Evolutionary conservation across 1,140 invertebrate species (phyloP).

Genomic region (Dendrolimus punctatus): DNA sequence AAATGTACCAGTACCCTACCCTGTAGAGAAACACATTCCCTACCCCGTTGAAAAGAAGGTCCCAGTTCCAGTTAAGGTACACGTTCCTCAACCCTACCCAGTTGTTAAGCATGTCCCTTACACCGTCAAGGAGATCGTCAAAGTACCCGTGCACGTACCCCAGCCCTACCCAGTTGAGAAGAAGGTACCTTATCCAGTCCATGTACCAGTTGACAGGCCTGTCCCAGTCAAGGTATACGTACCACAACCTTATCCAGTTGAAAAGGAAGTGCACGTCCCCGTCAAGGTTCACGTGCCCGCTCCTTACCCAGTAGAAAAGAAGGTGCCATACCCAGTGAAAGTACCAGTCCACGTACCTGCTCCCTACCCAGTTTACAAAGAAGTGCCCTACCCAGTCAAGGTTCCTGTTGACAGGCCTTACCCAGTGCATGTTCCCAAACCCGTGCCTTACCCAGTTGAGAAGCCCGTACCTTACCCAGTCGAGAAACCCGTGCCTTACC

Average conservation of each 20-base stretch:
- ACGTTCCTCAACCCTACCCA: conserved; percentile 77
- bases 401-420: conserved; percentile 82
- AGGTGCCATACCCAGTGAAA: conserved; percentile 76
- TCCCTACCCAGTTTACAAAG: conserved; percentile 78
- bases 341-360: conserved; percentile 77
- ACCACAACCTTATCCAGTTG: conserved; percentile 78
- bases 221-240: conserved; percentile 77
- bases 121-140: conserved; percentile 78
- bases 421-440: conserved; percentile 81
- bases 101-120: conserved; percentile 79
- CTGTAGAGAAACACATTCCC: conserved; percentile 75
- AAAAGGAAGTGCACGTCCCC: conserved; percentile 68
- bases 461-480: conserved; percentile 80
- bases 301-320: conserved; percentile 75
- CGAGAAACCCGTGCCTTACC: conserved; percentile 77
- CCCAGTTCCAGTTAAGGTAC: conserved; percentile 67
- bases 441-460: conserved; percentile 75
- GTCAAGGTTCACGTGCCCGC: conserved; percentile 74
- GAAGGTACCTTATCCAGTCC: conserved; percentile 78
- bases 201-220: conserved; percentile 79
- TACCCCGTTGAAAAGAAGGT: conserved; percentile 73
- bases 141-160: conserved; percentile 78
- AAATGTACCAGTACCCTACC: conserved; percentile 77
- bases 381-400: conserved; percentile 77
- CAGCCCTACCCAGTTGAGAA: conserved; percentile 81